Evolutionary conservation across 2,797 vertebrate species (phyloP), one percentile per base, ranked within the genome.

Genomic region (Hafferia zeledoni): DNA sequence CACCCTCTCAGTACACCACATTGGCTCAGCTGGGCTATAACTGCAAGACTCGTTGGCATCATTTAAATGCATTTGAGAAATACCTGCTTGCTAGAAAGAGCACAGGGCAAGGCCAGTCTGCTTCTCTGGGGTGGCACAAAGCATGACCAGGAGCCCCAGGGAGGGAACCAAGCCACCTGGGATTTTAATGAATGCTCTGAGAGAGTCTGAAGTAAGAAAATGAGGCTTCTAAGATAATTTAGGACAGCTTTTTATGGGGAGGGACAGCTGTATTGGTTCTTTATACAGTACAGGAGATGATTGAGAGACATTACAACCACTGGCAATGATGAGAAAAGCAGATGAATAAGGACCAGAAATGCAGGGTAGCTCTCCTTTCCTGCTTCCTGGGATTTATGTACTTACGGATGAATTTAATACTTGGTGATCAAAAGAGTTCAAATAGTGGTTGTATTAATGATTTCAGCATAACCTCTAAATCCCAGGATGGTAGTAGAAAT

Each of bases 391-490:
- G 94, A 96, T 96, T 97, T 96, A 97, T 96, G 93, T 90, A 91
- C 89, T 96, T 96, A 94, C 0, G 27, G 92, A 92, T 90, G 91
- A 96, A 90, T 95, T 95, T 93, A 95, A 97, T 94, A 95, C 91
- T 83, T 80, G 43, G 82, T 91, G 92, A 95, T 95, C 96, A 97
- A 94, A 96, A 96, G 87, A 85, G 90, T 95, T 95, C 94, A 96
- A 93, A 93, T 67, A 76, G 91, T 82, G 74, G 94, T 87, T 94
- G 77, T 93, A 94, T 96, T 97, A 97, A 97, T 96, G 95, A 97
- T 94, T 97, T 92, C 93, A 93, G 25, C 70, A 87, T 89, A 96
- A 95, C 95, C 94, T 93, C 93, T 89, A 95, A 97, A 94, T 96
- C 96, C 94, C 97, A 93, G 83, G 94, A 55, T 84, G 85, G 93